Evolutionary conservation across 2,797 vertebrate genomes (phyloP), one percentile per base, ranked within the genome.

Genomic region (Poeciliopsis presidionis): DNA sequence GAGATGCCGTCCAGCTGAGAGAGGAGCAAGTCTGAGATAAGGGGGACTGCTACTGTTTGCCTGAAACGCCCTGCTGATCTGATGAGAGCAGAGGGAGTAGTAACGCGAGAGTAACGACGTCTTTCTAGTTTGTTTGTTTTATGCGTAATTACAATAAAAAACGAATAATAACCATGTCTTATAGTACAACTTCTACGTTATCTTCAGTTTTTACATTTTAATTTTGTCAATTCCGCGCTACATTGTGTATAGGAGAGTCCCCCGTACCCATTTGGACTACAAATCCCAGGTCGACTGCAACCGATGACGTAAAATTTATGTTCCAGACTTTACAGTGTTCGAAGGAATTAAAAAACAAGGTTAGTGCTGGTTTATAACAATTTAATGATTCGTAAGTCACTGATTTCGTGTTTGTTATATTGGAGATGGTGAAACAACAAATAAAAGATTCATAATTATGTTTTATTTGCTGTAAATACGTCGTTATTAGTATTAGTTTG

Each of bases 31-130:
- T 84, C 84, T 73, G 11, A 72, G 76, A 86, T 79, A 86, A 80
- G 46, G 25, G 20, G 36, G 59, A 7, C 65, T 33, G 80, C 67
- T 73, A 45, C 79, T 76, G 72, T 61, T 71, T 69, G 90, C 47
- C 81, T 89, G 87, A 85, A 92, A 92, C 92, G 91, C 91, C 93
- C 90, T 80, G 85, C 74, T 91, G 91, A 83, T 92, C 90, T 91
- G 86, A 88, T 84, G 86, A 90, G 88, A 82, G 70, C 77, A 88
- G 49, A 59, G 72, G 67, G 45, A 49, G 77, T 8, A 2, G 73
- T 69, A 88, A 72, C 91, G 94, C 93, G 91, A 94, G 89, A 93
- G 7, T 73, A 45, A 53, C 47, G 12, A 49, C 22, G 59, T 51
- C 30, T 49, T 20, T 49, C 55, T 46, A 20, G 45, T 76, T 63